Evolutionary conservation across 1,140 invertebrate genomes (phyloP).

Genomic region (Leptopilina clavipes): DNA sequence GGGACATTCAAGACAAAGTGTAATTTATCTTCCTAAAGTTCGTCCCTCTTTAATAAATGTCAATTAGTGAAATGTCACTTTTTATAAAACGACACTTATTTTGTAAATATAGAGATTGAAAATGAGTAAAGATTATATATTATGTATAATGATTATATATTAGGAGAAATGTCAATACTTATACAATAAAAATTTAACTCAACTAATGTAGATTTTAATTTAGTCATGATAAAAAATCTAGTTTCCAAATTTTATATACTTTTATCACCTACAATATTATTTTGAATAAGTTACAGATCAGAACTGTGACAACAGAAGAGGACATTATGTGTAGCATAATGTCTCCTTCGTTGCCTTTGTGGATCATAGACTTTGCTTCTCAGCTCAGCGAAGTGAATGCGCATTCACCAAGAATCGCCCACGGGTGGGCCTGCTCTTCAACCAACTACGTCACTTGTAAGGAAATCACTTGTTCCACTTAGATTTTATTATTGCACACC

Average conservation of each 20-base stretch:
- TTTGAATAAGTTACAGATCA: not conserved
- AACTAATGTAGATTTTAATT: no score
- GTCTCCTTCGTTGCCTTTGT: conserved; percentile 55
- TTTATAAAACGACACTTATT: no score
- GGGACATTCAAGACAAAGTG: not conserved
- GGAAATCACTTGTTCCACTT: conserved; percentile 49
- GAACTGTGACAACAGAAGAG: conserved; percentile 35
- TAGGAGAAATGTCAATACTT: no score
- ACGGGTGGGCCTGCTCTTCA: conserved; percentile 50
- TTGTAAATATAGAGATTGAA: no score
- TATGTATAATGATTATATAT: no score
- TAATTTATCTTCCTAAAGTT: not conserved
- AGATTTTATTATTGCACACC: conserved; percentile 16
- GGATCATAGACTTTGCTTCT: conserved; percentile 57
- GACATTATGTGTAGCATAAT: conserved; percentile 46
- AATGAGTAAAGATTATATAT: no score
- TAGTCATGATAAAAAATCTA: not conserved
- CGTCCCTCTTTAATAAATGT: no score
- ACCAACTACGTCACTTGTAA: conserved; percentile 52
- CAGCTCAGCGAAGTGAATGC: conserved; percentile 67
- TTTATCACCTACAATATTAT: not conserved
- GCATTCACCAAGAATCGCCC: conserved; percentile 66
- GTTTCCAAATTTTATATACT: not conserved
- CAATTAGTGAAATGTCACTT: no score
- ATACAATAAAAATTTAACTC: no score